Conservation (phyloP, 2,113 vertebrate species). For the Spheniscus mendiculus region DNA sequence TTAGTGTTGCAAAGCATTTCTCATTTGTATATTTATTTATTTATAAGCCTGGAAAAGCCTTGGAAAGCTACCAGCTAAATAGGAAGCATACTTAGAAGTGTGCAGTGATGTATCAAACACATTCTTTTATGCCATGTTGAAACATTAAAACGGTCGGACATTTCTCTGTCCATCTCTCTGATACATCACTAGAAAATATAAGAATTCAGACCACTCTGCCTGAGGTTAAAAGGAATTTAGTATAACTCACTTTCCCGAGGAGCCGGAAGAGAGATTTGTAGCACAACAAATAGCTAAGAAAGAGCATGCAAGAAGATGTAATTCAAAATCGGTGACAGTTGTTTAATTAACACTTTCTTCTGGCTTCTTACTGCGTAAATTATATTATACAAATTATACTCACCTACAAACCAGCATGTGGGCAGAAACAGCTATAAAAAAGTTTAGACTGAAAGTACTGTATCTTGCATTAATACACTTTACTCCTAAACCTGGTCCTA, state of each 20-base stretch:
- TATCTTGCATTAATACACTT: not conserved
- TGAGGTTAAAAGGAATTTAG: not conserved
- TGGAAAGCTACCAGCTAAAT: conserved; percentile 7
- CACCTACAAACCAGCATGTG: not conserved
- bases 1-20: conserved; percentile 3
- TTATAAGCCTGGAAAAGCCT: not conserved
- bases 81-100: not conserved
- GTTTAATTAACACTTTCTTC: conserved; percentile 27
- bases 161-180: not conserved
- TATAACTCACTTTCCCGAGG: not conserved
- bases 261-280: not conserved
- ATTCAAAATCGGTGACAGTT: not conserved
- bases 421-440: not conserved
- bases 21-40: not conserved
- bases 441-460: not conserved
- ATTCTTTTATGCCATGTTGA: not conserved
- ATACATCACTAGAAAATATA: not conserved
- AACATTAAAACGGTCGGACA: not conserved
- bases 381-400: not conserved
- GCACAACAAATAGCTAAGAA: not conserved
- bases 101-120: not conserved
- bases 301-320: not conserved
- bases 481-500: not conserved
- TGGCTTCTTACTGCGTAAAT: not conserved
- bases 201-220: not conserved